These are phyloP conservation scores for Phortica variegata DNA, from an alignment of 1,140 invertebrate genomes.

Conservation along the genomic window DNA sequence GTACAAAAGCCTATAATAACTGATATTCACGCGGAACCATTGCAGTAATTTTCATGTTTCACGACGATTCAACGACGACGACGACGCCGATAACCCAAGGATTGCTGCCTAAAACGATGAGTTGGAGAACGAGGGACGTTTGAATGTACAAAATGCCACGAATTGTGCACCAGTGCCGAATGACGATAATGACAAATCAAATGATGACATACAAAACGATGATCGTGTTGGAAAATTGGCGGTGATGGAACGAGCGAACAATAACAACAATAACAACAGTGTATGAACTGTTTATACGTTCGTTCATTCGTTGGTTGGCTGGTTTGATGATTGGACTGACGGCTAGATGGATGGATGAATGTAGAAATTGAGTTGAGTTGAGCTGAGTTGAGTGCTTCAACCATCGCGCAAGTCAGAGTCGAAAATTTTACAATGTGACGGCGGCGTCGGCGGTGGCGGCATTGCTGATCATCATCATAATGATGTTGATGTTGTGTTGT, in stretches of 20 bases:
- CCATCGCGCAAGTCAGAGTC: constrained; percentile 10
- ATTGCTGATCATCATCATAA: no score
- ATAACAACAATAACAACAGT: no score
- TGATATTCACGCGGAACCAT: constrained; percentile 39
- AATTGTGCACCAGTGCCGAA: constrained; percentile 30
- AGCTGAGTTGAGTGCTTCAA: background rate
- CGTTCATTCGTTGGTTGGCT: no score
- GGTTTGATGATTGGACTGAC: constrained; percentile 39
- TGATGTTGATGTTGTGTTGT: constrained; percentile 6
- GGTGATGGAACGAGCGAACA: background rate
- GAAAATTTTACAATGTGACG: constrained; percentile 20
- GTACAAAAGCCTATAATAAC: constrained; percentile 44
- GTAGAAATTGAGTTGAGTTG: no score
- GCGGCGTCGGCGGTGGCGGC: background rate
- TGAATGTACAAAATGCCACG: constrained; percentile 10
- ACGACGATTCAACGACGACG: no score
- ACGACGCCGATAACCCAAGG: constrained; percentile 18
- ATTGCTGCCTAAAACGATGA: background rate
- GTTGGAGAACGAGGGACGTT: background rate
- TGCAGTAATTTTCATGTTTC: constrained; percentile 51
- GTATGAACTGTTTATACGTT: no score
- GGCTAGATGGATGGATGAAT: constrained; percentile 21
- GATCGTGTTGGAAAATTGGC: constrained; percentile 49
- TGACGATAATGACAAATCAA: constrained; percentile 54
- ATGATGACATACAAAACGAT: constrained; percentile 50